phyloP scores from a whole-genome alignment of 2,113 vertebrate genomes.

The Hippocampus guttulatus region DNA sequence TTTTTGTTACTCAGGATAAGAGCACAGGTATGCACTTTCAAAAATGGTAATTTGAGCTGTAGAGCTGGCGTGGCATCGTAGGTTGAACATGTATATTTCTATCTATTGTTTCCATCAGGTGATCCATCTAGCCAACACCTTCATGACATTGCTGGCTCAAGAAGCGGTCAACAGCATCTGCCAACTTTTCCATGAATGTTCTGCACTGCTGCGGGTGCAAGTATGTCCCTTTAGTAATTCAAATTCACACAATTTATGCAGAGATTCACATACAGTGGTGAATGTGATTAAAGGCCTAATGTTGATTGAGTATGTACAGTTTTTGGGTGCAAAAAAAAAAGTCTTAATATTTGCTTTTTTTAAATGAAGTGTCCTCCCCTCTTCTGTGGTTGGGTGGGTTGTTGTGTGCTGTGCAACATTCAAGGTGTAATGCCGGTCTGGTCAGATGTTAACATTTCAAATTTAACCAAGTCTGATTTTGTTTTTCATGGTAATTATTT shows the following conservation, averaged over 20 bases:
- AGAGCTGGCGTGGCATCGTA: neutral
- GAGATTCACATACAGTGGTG: neutral
- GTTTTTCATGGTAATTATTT: no score
- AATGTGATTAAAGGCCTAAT: neutral
- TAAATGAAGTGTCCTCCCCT: no score
- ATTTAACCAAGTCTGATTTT: neutral
- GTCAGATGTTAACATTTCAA: neutral
- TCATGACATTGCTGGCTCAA: constrained; percentile 58
- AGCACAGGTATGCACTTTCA: no score
- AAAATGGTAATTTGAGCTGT: neutral
- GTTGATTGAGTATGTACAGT: neutral
- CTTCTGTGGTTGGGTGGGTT: no score
- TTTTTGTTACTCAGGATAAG: no score
- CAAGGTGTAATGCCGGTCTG: neutral
- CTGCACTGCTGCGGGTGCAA: constrained; percentile 46
- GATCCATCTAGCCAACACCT: constrained; percentile 49
- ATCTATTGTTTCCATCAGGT: constrained; percentile 29
- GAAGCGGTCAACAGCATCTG: constrained; percentile 66
- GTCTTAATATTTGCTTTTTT: no score
- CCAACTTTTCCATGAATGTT: constrained; percentile 54
- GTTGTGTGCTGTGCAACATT: neutral
- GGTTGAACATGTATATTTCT: neutral
- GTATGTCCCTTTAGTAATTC: constrained; percentile 8
- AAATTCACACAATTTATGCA: neutral
- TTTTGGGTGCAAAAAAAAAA: neutral